A percentile compares a stretch with the other conserved stretches of the same genome.
These are phyloP conservation scores for Heliconius melpomene DNA, from an alignment of 1,140 invertebrate species.

Conservation along the genomic window DNA sequence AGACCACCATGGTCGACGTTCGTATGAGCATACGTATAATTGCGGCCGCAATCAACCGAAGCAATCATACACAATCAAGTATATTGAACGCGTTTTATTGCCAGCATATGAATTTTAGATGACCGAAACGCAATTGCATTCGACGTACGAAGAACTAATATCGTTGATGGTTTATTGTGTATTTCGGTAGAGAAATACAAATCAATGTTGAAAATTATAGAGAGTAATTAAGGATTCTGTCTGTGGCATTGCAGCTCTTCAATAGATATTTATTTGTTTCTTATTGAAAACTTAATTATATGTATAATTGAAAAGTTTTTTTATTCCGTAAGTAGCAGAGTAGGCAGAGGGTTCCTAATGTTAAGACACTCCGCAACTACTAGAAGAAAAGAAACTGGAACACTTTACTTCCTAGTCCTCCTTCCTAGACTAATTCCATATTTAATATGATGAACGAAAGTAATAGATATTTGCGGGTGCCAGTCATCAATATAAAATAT, in stretches of 20 bases:
- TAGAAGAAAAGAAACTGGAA: no score
- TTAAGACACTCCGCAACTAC: no score
- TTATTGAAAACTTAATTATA: no score
- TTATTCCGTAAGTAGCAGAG: no score
- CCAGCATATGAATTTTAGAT: constrained; percentile 66
- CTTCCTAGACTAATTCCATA: background rate
- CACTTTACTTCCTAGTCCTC: no score
- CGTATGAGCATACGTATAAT: constrained; percentile 44
- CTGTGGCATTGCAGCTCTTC: no score
- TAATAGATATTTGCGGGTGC: background rate
- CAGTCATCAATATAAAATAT: background rate
- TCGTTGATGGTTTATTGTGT: constrained; percentile 17
- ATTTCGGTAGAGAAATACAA: constrained; percentile 20
- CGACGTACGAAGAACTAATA: constrained; percentile 38
- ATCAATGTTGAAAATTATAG: constrained; percentile 17
- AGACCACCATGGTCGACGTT: constrained; percentile 26
- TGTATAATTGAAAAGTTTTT: no score
- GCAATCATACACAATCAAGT: constrained; percentile 70
- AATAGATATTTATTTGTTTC: no score
- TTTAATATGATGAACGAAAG: background rate
- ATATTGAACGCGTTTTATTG: constrained; percentile 63
- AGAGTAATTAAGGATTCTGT: no score
- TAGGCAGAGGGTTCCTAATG: no score
- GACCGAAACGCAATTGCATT: constrained; percentile 44
- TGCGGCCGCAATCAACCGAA: constrained; percentile 47